These are phyloP conservation scores for Sylvia borin DNA, from an alignment of 2,797 vertebrate genomes.

Conservation along the genomic window DNA sequence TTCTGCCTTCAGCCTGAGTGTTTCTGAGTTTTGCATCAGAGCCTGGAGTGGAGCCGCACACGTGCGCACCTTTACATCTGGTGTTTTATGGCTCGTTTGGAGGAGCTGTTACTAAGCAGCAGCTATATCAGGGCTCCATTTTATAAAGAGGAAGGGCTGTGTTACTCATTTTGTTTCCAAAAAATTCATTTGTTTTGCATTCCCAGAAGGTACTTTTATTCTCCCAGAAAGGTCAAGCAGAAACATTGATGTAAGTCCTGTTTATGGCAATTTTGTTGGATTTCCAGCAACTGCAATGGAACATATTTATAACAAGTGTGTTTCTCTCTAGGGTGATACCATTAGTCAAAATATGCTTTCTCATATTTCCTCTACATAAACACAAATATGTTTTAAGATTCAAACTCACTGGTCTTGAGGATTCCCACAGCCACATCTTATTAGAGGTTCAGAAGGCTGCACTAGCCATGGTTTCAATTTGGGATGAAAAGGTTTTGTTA, in stretches of 20 bases:
- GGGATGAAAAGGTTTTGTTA: slow-evolving; percentile 31
- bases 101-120: slow-evolving; percentile 51
- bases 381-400: slow-evolving; percentile 66
- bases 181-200: slow-evolving; percentile 65
- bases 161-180: slow-evolving; percentile 64
- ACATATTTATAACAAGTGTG: slow-evolving; percentile 73
- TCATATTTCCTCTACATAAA: slow-evolving; percentile 74
- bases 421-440: slow-evolving; percentile 65
- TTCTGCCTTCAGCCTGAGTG: neutral
- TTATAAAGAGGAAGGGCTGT: slow-evolving; percentile 57
- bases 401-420: slow-evolving; percentile 66
- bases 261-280: slow-evolving; percentile 65
- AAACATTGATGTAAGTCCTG: slow-evolving; percentile 74
- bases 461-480: slow-evolving; percentile 26
- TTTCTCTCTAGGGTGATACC: slow-evolving; percentile 67
- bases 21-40: slow-evolving; percentile 48
- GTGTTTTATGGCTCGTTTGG: slow-evolving; percentile 46
- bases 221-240: slow-evolving; percentile 70
- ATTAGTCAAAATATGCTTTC: slow-evolving; percentile 77
- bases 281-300: slow-evolving; percentile 74
- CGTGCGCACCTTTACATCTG: slow-evolving; percentile 50
- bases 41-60: slow-evolving; percentile 20
- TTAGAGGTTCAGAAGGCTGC: slow-evolving; percentile 38
- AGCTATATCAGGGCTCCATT: slow-evolving; percentile 45
- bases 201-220: slow-evolving; percentile 73